Evolutionary conservation across 2,113 vertebrate species (phyloP).

Genomic region (Electrona antarctica): DNA sequence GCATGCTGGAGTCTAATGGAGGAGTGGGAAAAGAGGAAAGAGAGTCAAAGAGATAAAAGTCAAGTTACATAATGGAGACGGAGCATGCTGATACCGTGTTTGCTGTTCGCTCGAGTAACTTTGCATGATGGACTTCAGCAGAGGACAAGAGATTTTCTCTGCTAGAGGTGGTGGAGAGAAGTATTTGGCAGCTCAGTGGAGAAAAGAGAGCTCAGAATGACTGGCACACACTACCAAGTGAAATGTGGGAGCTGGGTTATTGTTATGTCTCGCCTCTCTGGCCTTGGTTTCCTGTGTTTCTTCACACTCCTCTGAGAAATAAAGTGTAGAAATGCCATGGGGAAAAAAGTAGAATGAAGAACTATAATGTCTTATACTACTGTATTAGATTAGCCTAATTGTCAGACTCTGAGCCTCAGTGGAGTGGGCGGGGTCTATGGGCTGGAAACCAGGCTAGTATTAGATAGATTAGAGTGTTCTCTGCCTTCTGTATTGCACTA

Average conservation of each 20-base stretch:
- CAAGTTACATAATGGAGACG: conserved; percentile 11
- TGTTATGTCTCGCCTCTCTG: background rate
- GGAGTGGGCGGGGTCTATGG: no score
- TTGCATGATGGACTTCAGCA: background rate
- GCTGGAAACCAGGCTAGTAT: no score
- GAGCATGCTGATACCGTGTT: background rate
- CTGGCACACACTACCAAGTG: background rate
- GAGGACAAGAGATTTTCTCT: background rate
- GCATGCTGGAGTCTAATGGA: conserved; percentile 83
- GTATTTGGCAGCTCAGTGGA: background rate
- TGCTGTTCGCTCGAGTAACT: background rate
- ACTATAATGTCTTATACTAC: no score
- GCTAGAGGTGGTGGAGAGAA: background rate
- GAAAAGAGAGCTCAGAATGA: background rate
- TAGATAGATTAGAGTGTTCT: no score
- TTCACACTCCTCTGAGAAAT: background rate
- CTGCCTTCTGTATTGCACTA: conserved; percentile 7
- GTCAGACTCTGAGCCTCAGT: no score
- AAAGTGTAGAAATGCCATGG: background rate
- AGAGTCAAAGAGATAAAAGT: background rate
- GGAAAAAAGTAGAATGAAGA: no score
- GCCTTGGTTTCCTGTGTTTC: background rate
- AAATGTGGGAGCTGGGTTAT: background rate
- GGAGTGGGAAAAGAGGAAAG: conserved; percentile 52
- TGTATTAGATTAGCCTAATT: no score